phyloP scores from a whole-genome alignment of 2,888 invertebrate species.

The Acronicta leporina region DNA sequence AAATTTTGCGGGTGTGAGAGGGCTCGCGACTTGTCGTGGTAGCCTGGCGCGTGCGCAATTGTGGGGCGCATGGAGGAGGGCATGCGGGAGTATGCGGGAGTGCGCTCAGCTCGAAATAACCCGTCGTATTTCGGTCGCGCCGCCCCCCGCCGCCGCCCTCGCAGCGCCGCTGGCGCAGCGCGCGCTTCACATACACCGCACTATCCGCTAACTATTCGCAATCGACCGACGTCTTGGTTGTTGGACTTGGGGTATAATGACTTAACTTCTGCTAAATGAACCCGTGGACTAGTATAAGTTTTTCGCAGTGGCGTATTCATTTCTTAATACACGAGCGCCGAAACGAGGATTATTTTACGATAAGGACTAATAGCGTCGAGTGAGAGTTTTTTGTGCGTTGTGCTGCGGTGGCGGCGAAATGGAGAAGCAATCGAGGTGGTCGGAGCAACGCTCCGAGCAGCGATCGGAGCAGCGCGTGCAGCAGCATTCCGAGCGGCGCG shows the following conservation, averaged over 20 bases:
- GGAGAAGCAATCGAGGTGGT: constrained; percentile 92
- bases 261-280: constrained; percentile 93
- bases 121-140: constrained; percentile 85
- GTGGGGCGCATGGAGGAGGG: constrained; percentile 61
- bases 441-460: constrained; percentile 83
- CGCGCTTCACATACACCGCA: constrained; percentile 81
- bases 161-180: constrained; percentile 72
- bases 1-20: constrained; percentile 58
- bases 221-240: constrained; percentile 97
- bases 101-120: constrained; percentile 84
- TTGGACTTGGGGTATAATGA: constrained; percentile 93
- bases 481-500: constrained; percentile 76
- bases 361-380: constrained; percentile 84
- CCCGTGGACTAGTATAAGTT: constrained; percentile 88
- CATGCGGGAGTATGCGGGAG: constrained; percentile 79
- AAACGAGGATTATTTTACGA: constrained; percentile 72
- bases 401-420: constrained; percentile 89
- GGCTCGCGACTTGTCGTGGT: constrained; percentile 28
- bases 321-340: constrained; percentile 77
- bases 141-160: constrained; percentile 71
- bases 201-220: constrained; percentile 97
- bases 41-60: constrained; percentile 31
- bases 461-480: constrained; percentile 85
- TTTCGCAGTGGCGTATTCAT: constrained; percentile 85
- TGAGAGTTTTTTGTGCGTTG: constrained; percentile 86